These are phyloP conservation scores for Branchipolynoe longqiensis DNA, from an alignment of 2,888 invertebrate species.

Conservation along the genomic window DNA sequence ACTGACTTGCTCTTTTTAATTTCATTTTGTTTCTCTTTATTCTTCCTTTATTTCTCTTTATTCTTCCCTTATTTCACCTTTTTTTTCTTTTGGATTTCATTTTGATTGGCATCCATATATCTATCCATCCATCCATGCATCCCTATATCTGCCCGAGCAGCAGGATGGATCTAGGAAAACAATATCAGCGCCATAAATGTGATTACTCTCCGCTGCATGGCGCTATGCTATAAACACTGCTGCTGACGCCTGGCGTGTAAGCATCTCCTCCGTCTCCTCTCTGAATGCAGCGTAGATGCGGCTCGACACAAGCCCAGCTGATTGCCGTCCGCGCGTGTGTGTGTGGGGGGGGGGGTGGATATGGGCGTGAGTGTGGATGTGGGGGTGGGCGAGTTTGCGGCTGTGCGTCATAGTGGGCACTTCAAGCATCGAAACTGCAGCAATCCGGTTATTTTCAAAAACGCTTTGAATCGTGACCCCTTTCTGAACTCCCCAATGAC, in stretches of 20 bases:
- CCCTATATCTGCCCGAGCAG: no score
- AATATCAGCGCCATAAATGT: constrained; percentile 24
- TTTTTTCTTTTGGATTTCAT: no score
- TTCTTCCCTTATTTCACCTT: no score
- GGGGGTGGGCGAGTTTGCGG: no score
- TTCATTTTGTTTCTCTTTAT: no score
- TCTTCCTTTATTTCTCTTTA: no score
- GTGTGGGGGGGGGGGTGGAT: background rate
- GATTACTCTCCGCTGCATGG: constrained; percentile 22
- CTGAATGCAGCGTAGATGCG: constrained; percentile 17
- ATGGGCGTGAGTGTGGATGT: background rate
- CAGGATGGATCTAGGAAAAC: constrained; percentile 27
- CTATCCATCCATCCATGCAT: no score
- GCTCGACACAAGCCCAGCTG: constrained; percentile 32
- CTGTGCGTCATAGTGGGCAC: no score
- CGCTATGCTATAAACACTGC: constrained; percentile 4
- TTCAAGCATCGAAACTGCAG: background rate
- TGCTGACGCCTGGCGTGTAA: constrained; percentile 6
- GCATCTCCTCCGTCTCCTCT: background rate
- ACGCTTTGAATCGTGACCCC: constrained; percentile 16
- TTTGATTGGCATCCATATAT: no score
- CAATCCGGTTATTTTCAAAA: constrained; percentile 6
- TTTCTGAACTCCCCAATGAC: background rate
- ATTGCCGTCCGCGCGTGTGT: no score
- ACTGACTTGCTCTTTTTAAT: background rate